A percentile compares a stretch with the other conserved stretches of the same genome.
phyloP scores from a whole-genome alignment of 2,113 vertebrate genomes.

The Heteronetta atricapilla region DNA sequence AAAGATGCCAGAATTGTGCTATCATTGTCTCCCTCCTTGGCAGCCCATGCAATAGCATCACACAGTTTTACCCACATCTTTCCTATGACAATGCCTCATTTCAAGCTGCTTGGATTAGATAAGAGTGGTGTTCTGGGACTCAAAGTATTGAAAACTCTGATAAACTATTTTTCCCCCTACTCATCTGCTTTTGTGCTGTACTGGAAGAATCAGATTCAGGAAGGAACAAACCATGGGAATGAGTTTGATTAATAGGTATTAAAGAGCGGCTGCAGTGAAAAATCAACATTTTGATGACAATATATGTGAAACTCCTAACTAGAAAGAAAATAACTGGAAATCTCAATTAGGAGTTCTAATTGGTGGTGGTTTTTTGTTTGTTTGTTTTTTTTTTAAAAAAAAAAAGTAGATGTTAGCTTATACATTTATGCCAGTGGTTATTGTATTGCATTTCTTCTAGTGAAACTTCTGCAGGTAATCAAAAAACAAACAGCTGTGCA shows the following conservation, averaged over 20 bases:
- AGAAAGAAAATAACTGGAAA: neutral
- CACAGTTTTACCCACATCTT: neutral
- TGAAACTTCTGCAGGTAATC: neutral
- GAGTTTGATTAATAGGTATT: neutral
- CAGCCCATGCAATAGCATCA: neutral
- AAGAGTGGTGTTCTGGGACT: neutral
- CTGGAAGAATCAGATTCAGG: neutral
- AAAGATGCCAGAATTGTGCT: neutral
- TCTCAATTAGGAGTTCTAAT: too few relatives aligned
- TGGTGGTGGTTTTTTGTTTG: too few relatives aligned
- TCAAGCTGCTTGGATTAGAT: slow-evolving; percentile 28
- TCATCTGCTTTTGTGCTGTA: neutral
- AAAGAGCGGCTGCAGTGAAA: neutral
- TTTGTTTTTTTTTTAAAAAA: too few relatives aligned
- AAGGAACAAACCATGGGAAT: neutral
- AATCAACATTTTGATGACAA: neutral
- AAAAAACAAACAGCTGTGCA: neutral
- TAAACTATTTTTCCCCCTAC: neutral
- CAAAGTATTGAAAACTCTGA: neutral
- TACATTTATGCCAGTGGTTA: neutral
- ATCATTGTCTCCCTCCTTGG: neutral
- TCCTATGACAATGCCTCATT: neutral
- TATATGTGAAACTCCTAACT: neutral
- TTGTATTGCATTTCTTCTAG: neutral
- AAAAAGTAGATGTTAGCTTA: neutral